Base-by-base conservation (phyloP, 2,113 vertebrate genomes). In the Cavia aperea region DNA sequence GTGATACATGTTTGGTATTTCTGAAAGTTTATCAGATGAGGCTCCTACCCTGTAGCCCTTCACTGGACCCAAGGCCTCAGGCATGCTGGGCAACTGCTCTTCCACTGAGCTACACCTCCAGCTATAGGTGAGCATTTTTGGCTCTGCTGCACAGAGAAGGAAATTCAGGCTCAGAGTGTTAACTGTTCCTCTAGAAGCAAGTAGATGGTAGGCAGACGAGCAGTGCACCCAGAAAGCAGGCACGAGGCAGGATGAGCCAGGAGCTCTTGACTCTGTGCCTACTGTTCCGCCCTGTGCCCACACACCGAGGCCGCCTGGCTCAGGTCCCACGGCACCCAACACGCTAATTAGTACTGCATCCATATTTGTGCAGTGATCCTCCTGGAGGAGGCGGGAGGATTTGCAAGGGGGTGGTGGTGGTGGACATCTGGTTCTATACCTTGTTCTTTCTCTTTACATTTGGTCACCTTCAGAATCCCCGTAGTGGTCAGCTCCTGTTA, bases 241-340 rank as follows among this genome's bases (percentile, higher is more conserved):
- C 56, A 43, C 43, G 26, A 36, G 68, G 51, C 23, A 78, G 91
- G 29, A 56, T 1, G 1, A 60, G 62, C 73, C 26, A 31, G 4
- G 72, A 66, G 54, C 24, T 7, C 0, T 9, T 9, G 65, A 51
- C 6, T 73, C 24, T 31, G 43, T 81, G 92, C 26, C 23, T 24
- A 31, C 16, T 31, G 36, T n/a, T 31, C 0, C 0, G 3, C 46
- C 12, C 3, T 3, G 4, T 33, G 26, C 13, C 43, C 3, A 0
- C 1, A 4, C 70, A 49, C 43, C 82, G 31, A 95, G 49, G 51
- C 24, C 16, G 51, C 46, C 51, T 16, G 5, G 62, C 10, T 0
- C 11, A 46, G 54, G 83, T 60, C 46, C 36, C 29, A 78, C 46
- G 70, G 10, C 23, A 11, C 29, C 33, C 75, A 12, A 49, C n/a